phyloP scores from a whole-genome alignment of 2,888 invertebrate species.

The Branchipolynoe longqiensis region DNA sequence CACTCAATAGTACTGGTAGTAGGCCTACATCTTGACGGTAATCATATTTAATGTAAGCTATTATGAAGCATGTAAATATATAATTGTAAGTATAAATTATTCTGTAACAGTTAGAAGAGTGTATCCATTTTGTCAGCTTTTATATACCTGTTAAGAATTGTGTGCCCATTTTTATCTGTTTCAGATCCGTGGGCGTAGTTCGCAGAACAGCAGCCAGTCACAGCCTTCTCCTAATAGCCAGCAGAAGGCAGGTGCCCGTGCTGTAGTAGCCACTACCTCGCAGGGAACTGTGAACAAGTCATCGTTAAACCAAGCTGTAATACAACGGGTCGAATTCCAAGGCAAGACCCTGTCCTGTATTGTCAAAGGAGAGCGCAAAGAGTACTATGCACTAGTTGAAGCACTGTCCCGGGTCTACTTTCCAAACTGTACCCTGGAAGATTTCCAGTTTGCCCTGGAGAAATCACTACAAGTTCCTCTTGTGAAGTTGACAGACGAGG shows the following conservation, averaged over 20 bases:
- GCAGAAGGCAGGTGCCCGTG: neutral
- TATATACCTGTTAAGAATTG: too few species aligned
- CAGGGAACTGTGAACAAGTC: constrained; percentile 49
- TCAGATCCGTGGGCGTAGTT: constrained; percentile 27
- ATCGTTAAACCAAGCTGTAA: constrained; percentile 47
- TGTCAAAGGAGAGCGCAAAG: constrained; percentile 68
- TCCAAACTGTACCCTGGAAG: constrained; percentile 75
- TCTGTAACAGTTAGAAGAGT: too few species aligned
- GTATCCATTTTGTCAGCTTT: too few species aligned
- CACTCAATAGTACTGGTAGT: too few species aligned
- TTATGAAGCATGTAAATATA: too few species aligned
- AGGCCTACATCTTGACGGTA: too few species aligned
- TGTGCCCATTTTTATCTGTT: too few species aligned
- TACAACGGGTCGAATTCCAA: constrained; percentile 71
- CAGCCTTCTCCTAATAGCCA: neutral
- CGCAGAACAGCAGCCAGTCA: neutral
- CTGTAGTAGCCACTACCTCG: neutral
- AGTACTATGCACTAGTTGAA: constrained; percentile 75
- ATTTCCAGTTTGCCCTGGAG: constrained; percentile 77
- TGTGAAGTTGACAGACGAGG: constrained; percentile 74
- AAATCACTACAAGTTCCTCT: constrained; percentile 75
- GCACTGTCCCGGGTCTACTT: constrained; percentile 79
- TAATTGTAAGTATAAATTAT: too few species aligned
- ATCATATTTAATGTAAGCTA: too few species aligned
- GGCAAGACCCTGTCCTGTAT: constrained; percentile 79